These are phyloP conservation scores for Scortum barcoo DNA, from an alignment of 2,113 vertebrate species.

Conservation along the genomic window DNA sequence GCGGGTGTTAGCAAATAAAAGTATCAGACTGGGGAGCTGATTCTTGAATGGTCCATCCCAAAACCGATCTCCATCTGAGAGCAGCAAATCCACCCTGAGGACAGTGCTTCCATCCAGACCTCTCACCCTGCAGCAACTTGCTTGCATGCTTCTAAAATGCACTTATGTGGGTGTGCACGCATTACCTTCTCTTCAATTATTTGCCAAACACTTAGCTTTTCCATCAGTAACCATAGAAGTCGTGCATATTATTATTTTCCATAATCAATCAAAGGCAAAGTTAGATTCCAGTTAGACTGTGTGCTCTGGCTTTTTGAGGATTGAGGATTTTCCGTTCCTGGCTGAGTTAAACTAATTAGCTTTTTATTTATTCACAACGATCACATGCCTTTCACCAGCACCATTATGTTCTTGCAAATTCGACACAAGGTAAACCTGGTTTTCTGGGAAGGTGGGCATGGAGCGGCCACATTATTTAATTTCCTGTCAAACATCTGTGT, in stretches of 20 bases:
- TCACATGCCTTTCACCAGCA: slow-evolving; percentile 32
- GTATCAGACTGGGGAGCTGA: slow-evolving; percentile 12
- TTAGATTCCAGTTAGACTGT: slow-evolving; percentile 21
- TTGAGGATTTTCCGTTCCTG: slow-evolving; percentile 51
- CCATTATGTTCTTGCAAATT: slow-evolving; percentile 51
- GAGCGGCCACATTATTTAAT: slow-evolving; percentile 53
- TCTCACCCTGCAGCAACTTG: slow-evolving; percentile 5
- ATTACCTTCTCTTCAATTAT: slow-evolving; percentile 13
- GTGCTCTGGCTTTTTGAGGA: slow-evolving; percentile 16
- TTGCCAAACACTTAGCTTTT: slow-evolving; percentile 28
- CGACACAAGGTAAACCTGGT: slow-evolving; percentile 52
- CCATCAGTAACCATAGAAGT: slow-evolving; percentile 22
- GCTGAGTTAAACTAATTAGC: slow-evolving; percentile 52
- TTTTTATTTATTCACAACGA: slow-evolving; percentile 68
- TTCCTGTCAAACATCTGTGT: slow-evolving; percentile 64
- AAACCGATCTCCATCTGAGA: slow-evolving; percentile 10
- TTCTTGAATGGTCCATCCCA: slow-evolving; percentile 6
- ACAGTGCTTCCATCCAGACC: slow-evolving; percentile 3
- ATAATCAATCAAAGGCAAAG: slow-evolving; percentile 47
- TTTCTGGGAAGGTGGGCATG: slow-evolving; percentile 64
- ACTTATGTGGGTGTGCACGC: background rate
- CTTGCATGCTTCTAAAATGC: slow-evolving; percentile 12
- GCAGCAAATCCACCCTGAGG: slow-evolving; percentile 17
- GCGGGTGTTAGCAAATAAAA: slow-evolving; percentile 33
- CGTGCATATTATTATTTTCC: slow-evolving; percentile 48